Base-by-base conservation (phyloP, 2,797 vertebrate species). In the Anguilla marmorata region DNA sequence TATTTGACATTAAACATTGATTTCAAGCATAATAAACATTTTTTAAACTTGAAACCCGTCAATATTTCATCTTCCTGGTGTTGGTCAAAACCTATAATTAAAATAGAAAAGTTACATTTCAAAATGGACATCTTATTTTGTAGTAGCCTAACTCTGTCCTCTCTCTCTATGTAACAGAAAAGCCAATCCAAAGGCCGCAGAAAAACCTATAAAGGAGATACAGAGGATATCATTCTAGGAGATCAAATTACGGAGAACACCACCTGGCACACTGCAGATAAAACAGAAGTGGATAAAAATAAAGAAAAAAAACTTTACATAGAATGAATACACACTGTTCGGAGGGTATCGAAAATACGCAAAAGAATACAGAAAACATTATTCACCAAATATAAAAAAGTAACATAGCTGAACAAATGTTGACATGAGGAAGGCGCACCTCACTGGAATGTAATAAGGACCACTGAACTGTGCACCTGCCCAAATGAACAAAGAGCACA, bases 381-480 rank as follows among this genome's bases (percentile, higher is more conserved):
- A 45, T 14, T 79, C 52, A 37, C 21, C 14, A 48, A 50, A 60
- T 66, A 72, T 45, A 66, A 87, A 72, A 84, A 56, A 86, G n/a
- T 84, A 88, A 87, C n/a, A 85, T 93, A 94, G 93, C 91, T 93
- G 90, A 94, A 92, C 90, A 87, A 93, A 93, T 94, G 95, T 96
- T 96, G 92, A 94, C 94, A 96, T 95, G 94, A 93, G 92, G 92
- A 93, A 95, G 93, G 93, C 94, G 92, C 95, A 94, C 93, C 93
- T 93, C 93, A 94, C 92, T 91, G 91, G 92, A 90, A 91, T 91
- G 91, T 91, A 94, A 96, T 94, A 92, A 92, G 93, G 92, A 91
- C 89, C 87, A 91, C 90, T 89, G 90, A 88, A 92, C 90, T 94
- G 91, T 91, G 94, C 92, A 94, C 90, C 91, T 92, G 94, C 92